These are phyloP conservation scores for Sceloporus undulatus DNA, from an alignment of 2,113 vertebrate genomes.

Conservation along the genomic window DNA sequence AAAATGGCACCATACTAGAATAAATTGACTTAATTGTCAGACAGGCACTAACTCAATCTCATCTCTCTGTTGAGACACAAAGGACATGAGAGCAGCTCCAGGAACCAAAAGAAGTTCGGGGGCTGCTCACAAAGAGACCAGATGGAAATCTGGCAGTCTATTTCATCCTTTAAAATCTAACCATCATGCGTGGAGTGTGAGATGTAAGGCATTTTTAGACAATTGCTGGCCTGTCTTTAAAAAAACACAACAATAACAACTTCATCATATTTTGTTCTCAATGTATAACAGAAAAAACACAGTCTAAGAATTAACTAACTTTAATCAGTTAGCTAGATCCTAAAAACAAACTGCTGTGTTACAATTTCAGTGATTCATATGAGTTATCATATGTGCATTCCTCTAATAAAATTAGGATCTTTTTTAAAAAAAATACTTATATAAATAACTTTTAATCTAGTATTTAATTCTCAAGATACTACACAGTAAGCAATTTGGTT, in stretches of 20 bases:
- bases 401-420: conserved; percentile 51
- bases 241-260: neutral
- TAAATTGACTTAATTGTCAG: neutral
- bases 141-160: neutral
- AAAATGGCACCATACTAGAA: neutral
- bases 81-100: neutral
- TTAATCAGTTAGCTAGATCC: neutral
- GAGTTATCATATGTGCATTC: neutral
- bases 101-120: neutral
- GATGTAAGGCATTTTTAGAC: neutral
- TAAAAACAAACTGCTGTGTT: neutral
- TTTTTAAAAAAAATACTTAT: conserved; percentile 27
- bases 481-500: conserved; percentile 23
- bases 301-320: neutral
- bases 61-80: too few species aligned
- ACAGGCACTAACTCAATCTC: neutral
- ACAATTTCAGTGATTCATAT: neutral
- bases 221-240: neutral
- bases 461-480: conserved; percentile 49
- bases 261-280: neutral
- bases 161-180: neutral
- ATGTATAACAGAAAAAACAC: neutral
- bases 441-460: neutral
- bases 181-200: neutral
- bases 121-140: too few species aligned